Evolutionary conservation across 92 coral and sea anemone genomes (phyloP), one percentile per base, ranked within the genome.

Genomic region (Micromussa lordhowensis): DNA sequence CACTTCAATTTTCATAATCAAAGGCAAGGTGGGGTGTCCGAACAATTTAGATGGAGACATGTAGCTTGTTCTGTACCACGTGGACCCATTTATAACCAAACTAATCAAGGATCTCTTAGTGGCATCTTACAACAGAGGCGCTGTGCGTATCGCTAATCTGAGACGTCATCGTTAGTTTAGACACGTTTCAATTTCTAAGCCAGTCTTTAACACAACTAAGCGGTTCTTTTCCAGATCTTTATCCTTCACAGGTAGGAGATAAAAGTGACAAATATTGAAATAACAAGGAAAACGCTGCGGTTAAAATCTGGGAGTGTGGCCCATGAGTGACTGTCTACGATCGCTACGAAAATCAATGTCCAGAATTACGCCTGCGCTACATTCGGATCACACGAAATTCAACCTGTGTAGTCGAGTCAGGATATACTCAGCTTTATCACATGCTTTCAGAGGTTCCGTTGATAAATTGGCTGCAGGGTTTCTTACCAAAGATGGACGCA

Each of bases 401-500:
- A 31, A 71, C 21, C 36, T 5, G 22, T 71, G 9, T 15, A 14
- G 49, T 31, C 21, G 24, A 32, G 34, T 32, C 12, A 71, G 44
- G 48, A 71, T 71, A 31, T 31, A 71, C 24, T 71, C 77, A 73
- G 78, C 28, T 73, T 73, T 73, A 32, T 32, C 44, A 73, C 78
- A 34, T 38, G 49, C 78, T 49, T 73, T 73, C 49, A 73, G 78
- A 73, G 29, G 38, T 73, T 73, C 78, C 78, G 35, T 35, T 38
- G 26, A 73, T 34, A 73, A 35, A 66, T 18, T n/a, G 49, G 26
- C 78, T 35, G 78, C 53, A 73, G 78, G 78, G 78, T 73, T 73
- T 73, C 78, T 3, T 19, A 73, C 78, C 78, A 73, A 73, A 73
- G 78, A 73, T 73, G 78, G 78, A 73, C 8, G 78, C 15, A 66